Evolutionary conservation across 2,113 vertebrate genomes (phyloP).

Genomic region (Chelonoidis abingdonii): DNA sequence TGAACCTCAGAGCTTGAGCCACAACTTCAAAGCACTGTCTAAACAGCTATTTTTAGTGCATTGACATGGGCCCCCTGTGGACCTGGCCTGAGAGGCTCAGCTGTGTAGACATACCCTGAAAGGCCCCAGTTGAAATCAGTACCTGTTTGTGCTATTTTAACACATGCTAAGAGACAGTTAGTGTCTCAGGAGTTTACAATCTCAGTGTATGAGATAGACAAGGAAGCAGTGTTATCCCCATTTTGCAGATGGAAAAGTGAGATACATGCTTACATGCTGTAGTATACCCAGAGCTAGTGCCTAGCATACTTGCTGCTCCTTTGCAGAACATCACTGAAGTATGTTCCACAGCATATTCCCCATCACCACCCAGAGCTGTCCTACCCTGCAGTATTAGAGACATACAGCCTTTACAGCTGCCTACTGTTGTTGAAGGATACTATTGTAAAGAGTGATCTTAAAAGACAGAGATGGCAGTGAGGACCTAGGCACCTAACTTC

Average conservation of each 20-base stretch:
- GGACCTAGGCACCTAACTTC: not conserved
- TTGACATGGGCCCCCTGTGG: not conserved
- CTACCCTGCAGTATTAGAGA: not conserved
- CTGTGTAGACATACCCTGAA: not conserved
- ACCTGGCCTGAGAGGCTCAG: not conserved
- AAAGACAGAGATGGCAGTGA: not conserved
- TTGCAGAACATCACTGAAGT: not conserved
- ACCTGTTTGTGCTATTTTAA: not conserved
- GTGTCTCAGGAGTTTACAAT: not conserved
- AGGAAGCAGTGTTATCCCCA: not conserved
- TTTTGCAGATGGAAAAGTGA: not conserved
- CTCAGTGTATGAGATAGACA: not conserved
- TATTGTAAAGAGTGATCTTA: not conserved
- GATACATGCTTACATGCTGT: not conserved
- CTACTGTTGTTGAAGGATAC: not conserved
- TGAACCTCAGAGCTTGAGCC: not conserved
- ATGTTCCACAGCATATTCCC: not conserved
- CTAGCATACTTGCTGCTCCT: not conserved
- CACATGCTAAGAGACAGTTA: not conserved
- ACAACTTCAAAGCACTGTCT: not conserved
- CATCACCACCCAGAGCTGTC: not conserved
- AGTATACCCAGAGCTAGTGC: not conserved
- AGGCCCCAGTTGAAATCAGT: not conserved
- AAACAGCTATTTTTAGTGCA: not conserved
- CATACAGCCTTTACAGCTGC: not conserved